These are phyloP conservation scores for Merodon equestris DNA, from an alignment of 2,888 invertebrate genomes.

Conservation along the genomic window DNA sequence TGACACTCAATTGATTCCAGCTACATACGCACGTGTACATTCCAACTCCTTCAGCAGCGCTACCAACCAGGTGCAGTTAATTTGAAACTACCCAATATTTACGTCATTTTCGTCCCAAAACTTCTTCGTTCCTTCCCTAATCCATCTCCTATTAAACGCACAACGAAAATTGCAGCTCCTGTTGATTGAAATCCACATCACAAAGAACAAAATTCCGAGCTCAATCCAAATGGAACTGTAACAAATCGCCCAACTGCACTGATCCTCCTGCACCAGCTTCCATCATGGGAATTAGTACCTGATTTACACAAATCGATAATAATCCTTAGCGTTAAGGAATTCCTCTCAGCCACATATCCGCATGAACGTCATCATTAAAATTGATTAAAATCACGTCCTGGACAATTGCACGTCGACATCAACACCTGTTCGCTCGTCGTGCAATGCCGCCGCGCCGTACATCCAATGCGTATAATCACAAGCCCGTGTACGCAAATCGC, in stretches of 20 bases:
- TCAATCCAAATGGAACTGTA: constrained; percentile 51
- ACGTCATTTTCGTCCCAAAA: constrained; percentile 9
- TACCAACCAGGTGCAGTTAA: not conserved
- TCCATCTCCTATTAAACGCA: constrained; percentile 46
- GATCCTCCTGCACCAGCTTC: constrained; percentile 20
- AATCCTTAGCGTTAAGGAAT: constrained; percentile 47
- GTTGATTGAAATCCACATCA: constrained; percentile 59
- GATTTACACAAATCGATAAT: constrained; percentile 70
- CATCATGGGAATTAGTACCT: constrained; percentile 69
- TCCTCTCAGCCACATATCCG: constrained; percentile 53
- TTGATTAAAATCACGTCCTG: constrained; percentile 77
- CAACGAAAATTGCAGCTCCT: constrained; percentile 61
- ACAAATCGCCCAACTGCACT: constrained; percentile 26
- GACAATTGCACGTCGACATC: constrained; percentile 66
- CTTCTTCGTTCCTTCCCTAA: constrained; percentile 7
- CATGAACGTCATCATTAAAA: constrained; percentile 66
- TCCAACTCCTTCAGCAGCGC: constrained; percentile 59
- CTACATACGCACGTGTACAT: constrained; percentile 40
- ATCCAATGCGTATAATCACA: constrained; percentile 47
- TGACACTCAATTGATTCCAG: constrained; percentile 32
- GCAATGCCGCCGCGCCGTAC: constrained; percentile 12
- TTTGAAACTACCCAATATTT: not conserved
- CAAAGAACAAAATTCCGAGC: constrained; percentile 4
- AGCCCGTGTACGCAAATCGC: constrained; percentile 64
- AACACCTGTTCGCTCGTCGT: constrained; percentile 57